Evolutionary conservation across 2,113 vertebrate genomes (phyloP), one percentile per base, ranked within the genome.

Genomic region (Stegostoma tigrinum): DNA sequence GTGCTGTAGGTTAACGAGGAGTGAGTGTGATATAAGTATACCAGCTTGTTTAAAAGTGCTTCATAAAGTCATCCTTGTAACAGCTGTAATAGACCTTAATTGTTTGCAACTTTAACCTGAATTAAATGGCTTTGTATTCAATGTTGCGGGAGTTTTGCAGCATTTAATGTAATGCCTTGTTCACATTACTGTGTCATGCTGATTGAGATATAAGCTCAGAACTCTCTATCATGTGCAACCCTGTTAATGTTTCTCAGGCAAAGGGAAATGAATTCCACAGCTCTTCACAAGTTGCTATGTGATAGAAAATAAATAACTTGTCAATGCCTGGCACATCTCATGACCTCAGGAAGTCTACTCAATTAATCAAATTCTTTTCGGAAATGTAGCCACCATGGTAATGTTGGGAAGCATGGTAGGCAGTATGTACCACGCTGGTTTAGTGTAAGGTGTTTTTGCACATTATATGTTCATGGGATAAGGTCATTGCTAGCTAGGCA

Each of bases 1-100:
- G 96, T 95, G 89, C 97, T 97, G 97, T 96, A 96, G 97, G 97
- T 98, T 97, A 97, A 97, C 96, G 96, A 96, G 96, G 96, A 96
- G 97, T 96, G 96, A 97, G 97, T 96, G 96, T 97, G 97, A 97
- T 98, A 97, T 97, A 98, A 97, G 97, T 97, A 97, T 45, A 23
- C 96, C 96, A 96, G 96, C 97, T 97, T 97, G 97, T 97, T 97
- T 97, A 97, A 98, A 98, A 97, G 96, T 96, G 97, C 96, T 97
- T 96, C 97, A 97, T 98, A 98, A 98, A 98, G 96, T 96, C 10
- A 38, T 66, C 95, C 96, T 96, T 97, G 96, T 97, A 96, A 97
- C 96, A 97, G 96, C 93, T 52, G 96, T 96, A 94, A 96, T 21
- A 96, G 96, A 94, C 95, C 30, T 5, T 90, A 61, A 90, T 64